A percentile compares a stretch with the other conserved stretches of the same genome.
These are phyloP conservation scores for Spinus olivaceus DNA, from an alignment of 2,797 vertebrate genomes.

Conservation along the genomic window DNA sequence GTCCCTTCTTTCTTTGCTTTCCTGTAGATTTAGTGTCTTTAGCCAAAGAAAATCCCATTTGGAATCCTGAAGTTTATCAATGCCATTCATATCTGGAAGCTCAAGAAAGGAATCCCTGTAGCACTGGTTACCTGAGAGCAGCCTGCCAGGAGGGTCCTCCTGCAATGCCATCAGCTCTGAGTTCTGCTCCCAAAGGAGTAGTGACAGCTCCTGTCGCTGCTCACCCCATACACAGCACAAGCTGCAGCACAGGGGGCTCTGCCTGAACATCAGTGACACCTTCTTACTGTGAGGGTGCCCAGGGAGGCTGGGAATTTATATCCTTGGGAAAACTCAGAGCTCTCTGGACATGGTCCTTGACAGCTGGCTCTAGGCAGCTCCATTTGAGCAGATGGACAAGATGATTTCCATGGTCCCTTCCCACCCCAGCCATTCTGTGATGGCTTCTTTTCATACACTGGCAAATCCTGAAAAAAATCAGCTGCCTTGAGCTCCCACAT, in stretches of 20 bases:
- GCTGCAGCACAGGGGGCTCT: background rate
- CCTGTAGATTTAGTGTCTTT: background rate
- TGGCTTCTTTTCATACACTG: background rate
- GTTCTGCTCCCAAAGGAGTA: background rate
- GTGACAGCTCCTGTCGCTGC: background rate
- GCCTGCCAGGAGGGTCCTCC: background rate
- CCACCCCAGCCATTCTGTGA: background rate
- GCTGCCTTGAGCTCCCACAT: background rate
- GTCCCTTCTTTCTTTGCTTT: background rate
- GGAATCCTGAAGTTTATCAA: background rate
- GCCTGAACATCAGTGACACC: background rate
- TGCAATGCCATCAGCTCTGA: background rate
- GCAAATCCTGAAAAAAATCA: background rate
- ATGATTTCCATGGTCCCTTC: background rate
- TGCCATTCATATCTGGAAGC: background rate
- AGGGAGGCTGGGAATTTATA: background rate
- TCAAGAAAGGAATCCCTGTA: background rate
- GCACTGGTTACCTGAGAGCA: background rate
- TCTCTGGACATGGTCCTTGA: background rate
- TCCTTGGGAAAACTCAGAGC: background rate
- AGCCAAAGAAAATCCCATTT: background rate
- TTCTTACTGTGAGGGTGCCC: background rate
- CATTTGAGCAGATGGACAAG: rapidly evolving
- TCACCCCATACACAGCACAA: background rate
- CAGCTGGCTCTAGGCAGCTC: background rate